Conservation (phyloP, 2,888 invertebrate species). For the Marronus borbonicus region DNA sequence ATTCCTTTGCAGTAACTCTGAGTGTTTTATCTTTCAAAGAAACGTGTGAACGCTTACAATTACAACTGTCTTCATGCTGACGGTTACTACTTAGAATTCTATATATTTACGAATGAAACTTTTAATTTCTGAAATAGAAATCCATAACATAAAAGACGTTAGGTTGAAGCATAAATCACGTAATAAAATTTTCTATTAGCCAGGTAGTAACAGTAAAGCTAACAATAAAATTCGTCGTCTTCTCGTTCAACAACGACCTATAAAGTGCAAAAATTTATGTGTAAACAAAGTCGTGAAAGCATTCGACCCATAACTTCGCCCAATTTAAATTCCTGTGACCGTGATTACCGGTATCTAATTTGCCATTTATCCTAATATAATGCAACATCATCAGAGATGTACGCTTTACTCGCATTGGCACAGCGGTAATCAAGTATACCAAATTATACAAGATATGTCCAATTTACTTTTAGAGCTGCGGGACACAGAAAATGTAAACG, state of each 20-base stretch:
- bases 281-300: constrained; percentile 49
- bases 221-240: constrained; percentile 34
- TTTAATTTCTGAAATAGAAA: background rate
- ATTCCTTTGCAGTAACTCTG: too few species aligned
- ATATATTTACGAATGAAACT: constrained; percentile 3
- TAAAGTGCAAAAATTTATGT: constrained; percentile 43
- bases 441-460: constrained; percentile 12
- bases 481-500: constrained; percentile 9
- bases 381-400: constrained; percentile 9
- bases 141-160: constrained; percentile 15
- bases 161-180: constrained; percentile 22
- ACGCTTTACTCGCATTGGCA: background rate
- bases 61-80: background rate
- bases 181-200: constrained; percentile 39
- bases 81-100: constrained; percentile 4
- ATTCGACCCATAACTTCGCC: constrained; percentile 27
- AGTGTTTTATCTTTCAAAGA: too few species aligned
- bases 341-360: constrained; percentile 38
- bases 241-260: constrained; percentile 15
- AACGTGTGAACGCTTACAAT: background rate
- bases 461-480: constrained; percentile 31
- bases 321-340: constrained; percentile 40
- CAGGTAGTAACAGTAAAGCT: constrained; percentile 22
- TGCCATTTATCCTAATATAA: constrained; percentile 40
- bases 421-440: constrained; percentile 17